These are phyloP conservation scores for Microchirus variegatus DNA, from an alignment of 2,797 vertebrate genomes.

Conservation along the genomic window DNA sequence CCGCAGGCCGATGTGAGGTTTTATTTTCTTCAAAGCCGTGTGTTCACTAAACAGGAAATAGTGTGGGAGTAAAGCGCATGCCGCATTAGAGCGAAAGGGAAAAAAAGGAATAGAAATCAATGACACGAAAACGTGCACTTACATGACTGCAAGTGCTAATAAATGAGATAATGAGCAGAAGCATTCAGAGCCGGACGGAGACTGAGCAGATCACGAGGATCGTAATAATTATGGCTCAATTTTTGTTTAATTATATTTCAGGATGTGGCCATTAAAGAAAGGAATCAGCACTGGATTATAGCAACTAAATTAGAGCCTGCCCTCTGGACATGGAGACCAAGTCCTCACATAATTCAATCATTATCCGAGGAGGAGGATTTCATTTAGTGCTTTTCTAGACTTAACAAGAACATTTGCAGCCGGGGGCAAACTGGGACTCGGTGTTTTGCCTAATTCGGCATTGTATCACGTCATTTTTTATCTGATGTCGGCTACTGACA, in stretches of 20 bases:
- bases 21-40: slow-evolving; percentile 35
- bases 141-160: slow-evolving; percentile 36
- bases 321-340: background rate
- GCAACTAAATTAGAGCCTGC: background rate
- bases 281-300: background rate
- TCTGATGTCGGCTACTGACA: too few species aligned
- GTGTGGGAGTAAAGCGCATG: slow-evolving; percentile 40
- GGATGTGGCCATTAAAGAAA: slow-evolving; percentile 12
- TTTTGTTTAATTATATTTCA: slow-evolving; percentile 5
- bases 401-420: background rate
- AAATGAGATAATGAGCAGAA: slow-evolving; percentile 48
- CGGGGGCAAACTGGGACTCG: too few species aligned
- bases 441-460: too few species aligned
- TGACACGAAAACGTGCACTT: slow-evolving; percentile 52
- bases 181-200: slow-evolving; percentile 15
- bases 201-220: slow-evolving; percentile 13
- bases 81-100: slow-evolving; percentile 10
- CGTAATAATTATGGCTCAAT: slow-evolving; percentile 16
- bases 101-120: slow-evolving; percentile 33
- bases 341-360: background rate
- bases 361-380: background rate
- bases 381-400: background rate
- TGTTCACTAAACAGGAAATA: slow-evolving; percentile 59
- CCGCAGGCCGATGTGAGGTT: slow-evolving; percentile 21
- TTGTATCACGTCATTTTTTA: too few species aligned